Percentiles rank a stretch among this genome's conserved stretches.
phyloP scores from a whole-genome alignment of 2,113 vertebrate genomes.

The Apteryx mantelli region DNA sequence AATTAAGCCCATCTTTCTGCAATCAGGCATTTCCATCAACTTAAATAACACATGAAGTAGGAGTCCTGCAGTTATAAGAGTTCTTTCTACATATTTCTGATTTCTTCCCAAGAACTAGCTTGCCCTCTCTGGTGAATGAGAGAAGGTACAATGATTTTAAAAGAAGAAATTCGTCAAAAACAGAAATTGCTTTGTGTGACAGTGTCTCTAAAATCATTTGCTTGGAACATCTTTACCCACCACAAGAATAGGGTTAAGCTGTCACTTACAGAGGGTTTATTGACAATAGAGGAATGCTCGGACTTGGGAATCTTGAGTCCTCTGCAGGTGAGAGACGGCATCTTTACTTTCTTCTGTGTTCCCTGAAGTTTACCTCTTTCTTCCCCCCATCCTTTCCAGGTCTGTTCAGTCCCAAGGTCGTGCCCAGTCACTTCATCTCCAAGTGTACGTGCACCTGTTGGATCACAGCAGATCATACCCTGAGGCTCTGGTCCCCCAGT shows the following conservation, averaged over 20 bases:
- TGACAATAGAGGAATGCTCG: background rate
- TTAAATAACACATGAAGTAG: background rate
- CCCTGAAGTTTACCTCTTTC: background rate
- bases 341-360: background rate
- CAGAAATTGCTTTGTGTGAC: fast-evolving
- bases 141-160: background rate
- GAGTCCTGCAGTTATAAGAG: background rate
- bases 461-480: background rate
- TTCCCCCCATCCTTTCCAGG: background rate
- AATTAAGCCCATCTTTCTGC: background rate
- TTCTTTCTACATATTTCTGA: background rate
- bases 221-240: background rate
- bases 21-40: background rate
- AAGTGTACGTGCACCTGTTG: background rate
- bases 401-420: background rate
- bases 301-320: background rate
- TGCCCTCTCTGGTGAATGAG: background rate
- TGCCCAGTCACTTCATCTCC: background rate
- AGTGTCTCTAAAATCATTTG: background rate
- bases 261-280: background rate
- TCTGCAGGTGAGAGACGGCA: background rate
- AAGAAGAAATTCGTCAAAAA: background rate
- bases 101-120: background rate
- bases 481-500: background rate
- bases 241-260: background rate